These are phyloP conservation scores for Tipula confusa DNA, from an alignment of 2,888 invertebrate species.

Conservation along the genomic window DNA sequence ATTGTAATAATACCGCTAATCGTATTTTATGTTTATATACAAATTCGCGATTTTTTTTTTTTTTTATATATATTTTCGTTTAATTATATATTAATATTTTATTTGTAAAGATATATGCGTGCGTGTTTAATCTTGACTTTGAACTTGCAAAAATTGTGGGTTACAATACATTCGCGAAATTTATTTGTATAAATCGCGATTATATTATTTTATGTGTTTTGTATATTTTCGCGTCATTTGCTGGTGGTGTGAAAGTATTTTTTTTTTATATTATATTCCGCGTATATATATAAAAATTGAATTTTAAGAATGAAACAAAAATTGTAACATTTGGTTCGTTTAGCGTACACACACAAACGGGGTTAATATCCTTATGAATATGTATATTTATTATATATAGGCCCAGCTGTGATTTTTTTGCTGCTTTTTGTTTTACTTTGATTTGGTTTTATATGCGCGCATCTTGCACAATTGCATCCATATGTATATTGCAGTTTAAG, in stretches of 20 bases:
- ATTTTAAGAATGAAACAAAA: not conserved
- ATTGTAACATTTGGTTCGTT: not conserved
- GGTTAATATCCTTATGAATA: not conserved
- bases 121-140: constrained; percentile 27
- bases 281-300: not conserved
- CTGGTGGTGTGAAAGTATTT: constrained; percentile 1
- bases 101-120: not conserved
- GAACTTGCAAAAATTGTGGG: constrained; percentile 26
- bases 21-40: not conserved
- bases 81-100: not conserved
- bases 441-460: not conserved
- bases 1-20: not conserved
- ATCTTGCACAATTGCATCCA: not conserved
- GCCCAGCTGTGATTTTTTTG: not conserved
- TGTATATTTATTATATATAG: not conserved
- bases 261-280: not conserved
- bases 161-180: not conserved
- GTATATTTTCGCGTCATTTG: not conserved
- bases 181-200: not conserved
- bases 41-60: not conserved
- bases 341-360: not conserved
- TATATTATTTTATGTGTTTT: not conserved
- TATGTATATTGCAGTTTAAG: not conserved
- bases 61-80: not conserved
- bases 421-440: not conserved